phyloP scores from a whole-genome alignment of 2,888 invertebrate species.

The Megalurothrips usitatus region DNA sequence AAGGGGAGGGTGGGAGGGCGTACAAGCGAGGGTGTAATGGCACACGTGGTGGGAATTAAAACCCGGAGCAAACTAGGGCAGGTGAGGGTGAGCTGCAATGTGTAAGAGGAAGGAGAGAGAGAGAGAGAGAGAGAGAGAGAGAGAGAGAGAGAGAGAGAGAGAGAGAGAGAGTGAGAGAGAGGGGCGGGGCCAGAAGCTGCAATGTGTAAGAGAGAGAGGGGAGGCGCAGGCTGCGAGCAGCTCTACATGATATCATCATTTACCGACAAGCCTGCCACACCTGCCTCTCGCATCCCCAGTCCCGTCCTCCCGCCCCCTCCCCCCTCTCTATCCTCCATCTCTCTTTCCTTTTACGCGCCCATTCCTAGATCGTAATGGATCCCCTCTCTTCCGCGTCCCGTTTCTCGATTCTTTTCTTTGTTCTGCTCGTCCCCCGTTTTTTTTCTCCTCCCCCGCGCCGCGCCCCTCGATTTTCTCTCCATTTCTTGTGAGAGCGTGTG shows the following conservation, averaged over 20 bases:
- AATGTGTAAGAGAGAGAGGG: background rate
- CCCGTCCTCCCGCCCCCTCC: no score
- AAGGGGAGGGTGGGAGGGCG: background rate
- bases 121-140: background rate
- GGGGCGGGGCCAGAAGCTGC: no score
- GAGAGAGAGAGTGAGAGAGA: background rate
- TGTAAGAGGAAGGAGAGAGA: background rate
- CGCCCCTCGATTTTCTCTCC: slow-evolving; percentile 8
- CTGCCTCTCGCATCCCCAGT: background rate
- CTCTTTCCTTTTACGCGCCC: background rate
- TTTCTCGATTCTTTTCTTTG: background rate
- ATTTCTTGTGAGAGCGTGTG: slow-evolving; percentile 12
- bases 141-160: no score
- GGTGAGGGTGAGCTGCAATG: background rate
- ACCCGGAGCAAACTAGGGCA: background rate
- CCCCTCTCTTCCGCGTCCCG: background rate
- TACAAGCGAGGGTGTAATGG: slow-evolving; percentile 2
- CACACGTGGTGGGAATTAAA: slow-evolving; percentile 1
- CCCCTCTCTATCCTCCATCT: background rate
- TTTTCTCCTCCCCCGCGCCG: background rate
- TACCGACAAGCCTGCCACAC: slow-evolving; percentile 16
- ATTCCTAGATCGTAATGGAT: background rate
- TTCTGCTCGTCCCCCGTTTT: background rate
- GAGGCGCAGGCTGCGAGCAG: background rate
- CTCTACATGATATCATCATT: slow-evolving; percentile 20